Percentiles rank a stretch among this genome's conserved stretches.
Evolutionary conservation across 2,797 vertebrate genomes (phyloP).

Genomic region (Mus minutoides): DNA sequence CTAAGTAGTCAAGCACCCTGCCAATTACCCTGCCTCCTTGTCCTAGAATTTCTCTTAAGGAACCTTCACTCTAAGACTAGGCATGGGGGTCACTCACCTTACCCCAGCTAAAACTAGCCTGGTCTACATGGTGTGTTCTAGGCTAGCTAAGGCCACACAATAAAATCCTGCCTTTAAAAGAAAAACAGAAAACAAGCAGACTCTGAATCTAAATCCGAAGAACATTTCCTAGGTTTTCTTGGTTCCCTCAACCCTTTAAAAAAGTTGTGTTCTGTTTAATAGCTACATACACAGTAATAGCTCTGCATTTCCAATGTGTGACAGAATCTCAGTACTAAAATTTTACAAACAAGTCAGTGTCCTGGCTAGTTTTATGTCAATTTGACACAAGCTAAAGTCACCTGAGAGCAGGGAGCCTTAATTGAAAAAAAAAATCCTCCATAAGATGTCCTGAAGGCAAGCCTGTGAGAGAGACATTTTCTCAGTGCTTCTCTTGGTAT

Average conservation of each 20-base stretch:
- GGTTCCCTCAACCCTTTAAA: neutral
- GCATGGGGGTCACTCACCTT: neutral
- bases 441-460: neutral
- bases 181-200: neutral
- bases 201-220: neutral
- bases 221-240: neutral
- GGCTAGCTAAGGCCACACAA: too few relatives aligned
- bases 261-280: neutral
- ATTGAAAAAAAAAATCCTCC: neutral
- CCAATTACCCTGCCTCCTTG: too few relatives aligned
- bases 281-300: neutral
- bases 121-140: neutral
- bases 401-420: neutral
- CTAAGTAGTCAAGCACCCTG: neutral
- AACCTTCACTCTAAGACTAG: neutral
- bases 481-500: neutral
- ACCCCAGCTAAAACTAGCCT: neutral
- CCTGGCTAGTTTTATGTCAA: neutral
- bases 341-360: neutral
- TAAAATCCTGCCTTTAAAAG: neutral
- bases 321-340: neutral
- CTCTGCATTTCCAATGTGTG: neutral
- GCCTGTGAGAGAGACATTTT: neutral
- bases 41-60: neutral
- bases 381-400: neutral